A percentile compares a stretch with the other conserved stretches of the same genome.
phyloP scores from a whole-genome alignment of 2,797 vertebrate genomes.

The Sebastes kiyomatsui region DNA sequence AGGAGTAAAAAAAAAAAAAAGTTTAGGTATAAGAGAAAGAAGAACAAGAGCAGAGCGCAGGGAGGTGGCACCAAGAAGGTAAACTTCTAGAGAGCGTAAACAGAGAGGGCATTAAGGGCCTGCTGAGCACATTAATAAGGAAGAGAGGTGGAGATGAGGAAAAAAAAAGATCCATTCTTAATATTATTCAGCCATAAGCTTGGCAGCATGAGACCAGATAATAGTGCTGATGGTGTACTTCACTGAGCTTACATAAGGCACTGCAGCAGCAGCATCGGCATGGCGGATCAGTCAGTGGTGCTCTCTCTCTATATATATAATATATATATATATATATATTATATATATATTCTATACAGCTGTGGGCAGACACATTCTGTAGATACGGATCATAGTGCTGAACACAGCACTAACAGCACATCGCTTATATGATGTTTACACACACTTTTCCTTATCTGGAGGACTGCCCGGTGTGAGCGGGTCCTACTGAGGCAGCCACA shows the following conservation, averaged over 20 bases:
- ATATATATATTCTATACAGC: slow-evolving; percentile 8
- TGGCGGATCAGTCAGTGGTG: slow-evolving; percentile 34
- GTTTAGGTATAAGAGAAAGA: not conserved
- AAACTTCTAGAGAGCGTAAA: slow-evolving; percentile 41
- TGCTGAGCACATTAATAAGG: slow-evolving; percentile 42
- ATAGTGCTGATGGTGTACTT: slow-evolving; percentile 71
- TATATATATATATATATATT: not conserved
- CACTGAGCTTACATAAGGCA: slow-evolving; percentile 68
- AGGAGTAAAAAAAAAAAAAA: not conserved
- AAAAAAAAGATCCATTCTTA: slow-evolving; percentile 31
- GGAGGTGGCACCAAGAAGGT: slow-evolving; percentile 16
- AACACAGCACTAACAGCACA: slow-evolving; percentile 46
- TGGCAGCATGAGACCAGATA: slow-evolving; percentile 61
- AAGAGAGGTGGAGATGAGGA: slow-evolving; percentile 14
- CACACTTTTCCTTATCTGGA: slow-evolving; percentile 29
- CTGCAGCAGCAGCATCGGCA: slow-evolving; percentile 65
- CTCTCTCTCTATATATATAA: not conserved
- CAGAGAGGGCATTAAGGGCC: slow-evolving; percentile 39
- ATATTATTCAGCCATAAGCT: slow-evolving; percentile 65
- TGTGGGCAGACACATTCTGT: slow-evolving; percentile 32
- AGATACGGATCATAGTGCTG: slow-evolving; percentile 50
- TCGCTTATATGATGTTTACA: slow-evolving; percentile 49
- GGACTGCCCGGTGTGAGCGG: not conserved
- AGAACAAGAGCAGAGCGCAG: not conserved
- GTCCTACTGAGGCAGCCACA: not conserved